These are phyloP conservation scores for Epizoanthus scotinus DNA, from an alignment of 92 coral and sea anemone species.

Conservation along the genomic window DNA sequence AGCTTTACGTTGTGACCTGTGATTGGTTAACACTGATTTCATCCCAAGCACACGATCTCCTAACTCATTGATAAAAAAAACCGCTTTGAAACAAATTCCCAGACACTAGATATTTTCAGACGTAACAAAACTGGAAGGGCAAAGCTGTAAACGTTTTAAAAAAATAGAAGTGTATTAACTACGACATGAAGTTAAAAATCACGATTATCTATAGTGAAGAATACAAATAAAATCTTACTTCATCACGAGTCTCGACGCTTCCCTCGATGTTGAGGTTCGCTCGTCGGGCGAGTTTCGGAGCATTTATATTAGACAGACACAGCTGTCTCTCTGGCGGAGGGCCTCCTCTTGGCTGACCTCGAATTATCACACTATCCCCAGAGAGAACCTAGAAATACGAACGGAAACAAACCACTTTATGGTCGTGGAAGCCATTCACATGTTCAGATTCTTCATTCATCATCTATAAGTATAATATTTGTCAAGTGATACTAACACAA, in stretches of 20 bases:
- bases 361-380: slow-evolving; percentile 91
- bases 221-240: slow-evolving; percentile 50
- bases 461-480: no score
- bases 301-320: slow-evolving; percentile 89
- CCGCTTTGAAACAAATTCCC: not conserved
- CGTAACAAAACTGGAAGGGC: not conserved
- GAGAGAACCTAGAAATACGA: slow-evolving; percentile 78
- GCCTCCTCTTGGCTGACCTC: slow-evolving; percentile 99
- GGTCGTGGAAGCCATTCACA: slow-evolving; percentile 31
- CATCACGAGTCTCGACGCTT: slow-evolving; percentile 86
- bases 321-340: slow-evolving; percentile 99
- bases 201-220: no score
- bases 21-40: slow-evolving; percentile 49
- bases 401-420: slow-evolving; percentile 31
- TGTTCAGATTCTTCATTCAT: not conserved
- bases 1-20: slow-evolving; percentile 54
- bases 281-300: slow-evolving; percentile 94
- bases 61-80: not conserved
- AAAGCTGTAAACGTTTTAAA: not conserved
- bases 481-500: not conserved
- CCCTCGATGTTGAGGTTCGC: slow-evolving; percentile 88
- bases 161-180: not conserved
- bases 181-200: not conserved
- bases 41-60: slow-evolving; percentile 7
- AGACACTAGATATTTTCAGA: not conserved